These are phyloP conservation scores for Andricus curvator DNA, from an alignment of 2,888 invertebrate species.

Conservation along the genomic window DNA sequence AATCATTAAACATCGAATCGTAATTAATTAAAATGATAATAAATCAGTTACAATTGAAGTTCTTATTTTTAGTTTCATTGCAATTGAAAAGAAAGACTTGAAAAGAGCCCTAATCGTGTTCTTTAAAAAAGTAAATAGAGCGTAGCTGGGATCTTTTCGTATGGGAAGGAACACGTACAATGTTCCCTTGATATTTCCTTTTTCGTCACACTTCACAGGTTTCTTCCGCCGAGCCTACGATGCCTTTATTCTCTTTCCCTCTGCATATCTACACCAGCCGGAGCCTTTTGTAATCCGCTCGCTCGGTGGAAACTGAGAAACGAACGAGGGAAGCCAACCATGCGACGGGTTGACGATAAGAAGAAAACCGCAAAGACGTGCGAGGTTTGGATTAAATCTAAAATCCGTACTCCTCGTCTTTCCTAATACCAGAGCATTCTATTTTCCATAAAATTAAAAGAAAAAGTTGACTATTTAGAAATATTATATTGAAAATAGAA, in stretches of 20 bases:
- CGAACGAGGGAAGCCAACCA: slow-evolving; percentile 40
- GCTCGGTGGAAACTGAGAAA: slow-evolving; percentile 38
- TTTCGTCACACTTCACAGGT: slow-evolving; percentile 36
- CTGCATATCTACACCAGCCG: slow-evolving; percentile 30
- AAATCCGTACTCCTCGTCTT: slow-evolving; percentile 1
- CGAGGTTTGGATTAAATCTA: slow-evolving; percentile 23
- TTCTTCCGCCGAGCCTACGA: slow-evolving; percentile 38
- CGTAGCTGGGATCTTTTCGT: not conserved
- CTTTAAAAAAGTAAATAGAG: slow-evolving; percentile 1
- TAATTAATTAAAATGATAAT: too few relatives aligned
- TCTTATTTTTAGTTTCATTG: not conserved
- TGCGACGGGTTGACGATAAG: slow-evolving; percentile 37
- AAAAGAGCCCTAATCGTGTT: not conserved
- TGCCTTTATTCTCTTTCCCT: slow-evolving; percentile 39
- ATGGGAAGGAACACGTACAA: slow-evolving; percentile 30
- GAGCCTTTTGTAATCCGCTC: slow-evolving; percentile 36
- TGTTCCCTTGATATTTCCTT: slow-evolving; percentile 39
- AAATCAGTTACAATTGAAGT: not conserved
- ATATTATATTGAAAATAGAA: too few relatives aligned
- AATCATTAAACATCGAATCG: too few relatives aligned
- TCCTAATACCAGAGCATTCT: not conserved
- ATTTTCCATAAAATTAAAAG: slow-evolving; percentile 8
- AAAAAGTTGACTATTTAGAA: not conserved
- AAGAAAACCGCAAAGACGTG: slow-evolving; percentile 40
- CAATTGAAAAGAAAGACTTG: not conserved